phyloP scores from a whole-genome alignment of 2,797 vertebrate genomes.

The Falco berigora region DNA sequence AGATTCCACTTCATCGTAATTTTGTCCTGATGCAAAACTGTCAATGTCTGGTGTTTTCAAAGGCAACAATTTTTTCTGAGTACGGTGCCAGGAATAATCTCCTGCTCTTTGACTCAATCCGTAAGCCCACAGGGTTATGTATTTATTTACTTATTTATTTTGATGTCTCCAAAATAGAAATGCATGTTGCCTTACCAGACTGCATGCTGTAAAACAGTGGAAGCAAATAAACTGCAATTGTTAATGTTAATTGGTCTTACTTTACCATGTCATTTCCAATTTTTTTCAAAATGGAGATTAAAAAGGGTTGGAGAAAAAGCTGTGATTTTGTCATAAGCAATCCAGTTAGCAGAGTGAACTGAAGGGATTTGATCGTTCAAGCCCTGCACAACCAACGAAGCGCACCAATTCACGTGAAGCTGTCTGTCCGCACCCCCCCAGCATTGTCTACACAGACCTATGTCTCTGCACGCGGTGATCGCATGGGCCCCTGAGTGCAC shows the following conservation, averaged over 20 bases:
- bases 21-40: slow-evolving; percentile 31
- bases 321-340: slow-evolving; percentile 60
- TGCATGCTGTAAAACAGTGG: slow-evolving; percentile 16
- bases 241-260: slow-evolving; percentile 58
- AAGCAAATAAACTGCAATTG: slow-evolving; percentile 49
- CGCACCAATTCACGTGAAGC: slow-evolving; percentile 28
- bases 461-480: accelerated
- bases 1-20: slow-evolving; percentile 16
- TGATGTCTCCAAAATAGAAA: slow-evolving; percentile 51
- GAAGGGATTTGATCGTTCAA: slow-evolving; percentile 31
- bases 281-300: slow-evolving; percentile 56
- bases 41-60: slow-evolving; percentile 57
- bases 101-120: slow-evolving; percentile 53
- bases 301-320: slow-evolving; percentile 38
- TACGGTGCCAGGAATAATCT: slow-evolving; percentile 45
- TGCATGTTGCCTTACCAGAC: neutral
- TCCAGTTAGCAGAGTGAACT: slow-evolving; percentile 2
- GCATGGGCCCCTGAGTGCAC: neutral
- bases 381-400: neutral
- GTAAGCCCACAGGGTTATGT: slow-evolving; percentile 48
- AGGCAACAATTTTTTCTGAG: slow-evolving; percentile 36
- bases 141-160: slow-evolving; percentile 50
- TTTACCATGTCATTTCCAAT: slow-evolving; percentile 56
- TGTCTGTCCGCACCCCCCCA: neutral
- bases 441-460: neutral